Percentiles rank a stretch among this genome's conserved stretches.
phyloP scores from a whole-genome alignment of 1,140 invertebrate genomes.

The Mesaphorura yosii region DNA sequence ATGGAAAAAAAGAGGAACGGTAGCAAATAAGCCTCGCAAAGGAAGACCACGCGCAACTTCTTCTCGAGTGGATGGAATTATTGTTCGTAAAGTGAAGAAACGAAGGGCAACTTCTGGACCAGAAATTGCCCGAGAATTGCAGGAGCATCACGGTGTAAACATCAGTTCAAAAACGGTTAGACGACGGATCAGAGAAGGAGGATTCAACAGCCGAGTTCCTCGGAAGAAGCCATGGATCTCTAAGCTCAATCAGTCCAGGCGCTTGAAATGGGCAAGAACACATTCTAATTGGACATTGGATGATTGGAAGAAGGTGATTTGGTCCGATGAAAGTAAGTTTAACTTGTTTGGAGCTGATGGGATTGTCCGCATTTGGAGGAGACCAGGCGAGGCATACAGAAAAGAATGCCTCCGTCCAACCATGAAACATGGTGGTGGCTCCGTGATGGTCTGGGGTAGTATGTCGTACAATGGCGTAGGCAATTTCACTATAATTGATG shows the following conservation, averaged over 20 bases:
- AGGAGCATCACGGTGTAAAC: background rate
- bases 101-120: background rate
- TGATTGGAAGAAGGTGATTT: slow-evolving; percentile 9
- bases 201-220: background rate
- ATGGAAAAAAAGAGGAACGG: background rate
- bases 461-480: background rate
- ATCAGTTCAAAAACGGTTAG: background rate
- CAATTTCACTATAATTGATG: background rate
- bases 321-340: slow-evolving; percentile 16
- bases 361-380: slow-evolving; percentile 7
- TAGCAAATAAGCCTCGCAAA: background rate
- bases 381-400: background rate
- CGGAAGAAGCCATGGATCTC: background rate
- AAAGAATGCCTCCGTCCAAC: background rate
- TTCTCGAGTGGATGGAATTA: background rate
- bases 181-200: background rate
- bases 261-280: slow-evolving; percentile 1
- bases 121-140: background rate
- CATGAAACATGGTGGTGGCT: slow-evolving; percentile 3
- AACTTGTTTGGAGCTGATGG: slow-evolving; percentile 8
- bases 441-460: slow-evolving; percentile 4
- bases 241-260: background rate
- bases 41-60: background rate
- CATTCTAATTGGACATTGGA: slow-evolving; percentile 5
- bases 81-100: background rate